Evolutionary conservation across 2,113 vertebrate genomes (phyloP), one percentile per base, ranked within the genome.

Genomic region (Psephotus haematonotus): DNA sequence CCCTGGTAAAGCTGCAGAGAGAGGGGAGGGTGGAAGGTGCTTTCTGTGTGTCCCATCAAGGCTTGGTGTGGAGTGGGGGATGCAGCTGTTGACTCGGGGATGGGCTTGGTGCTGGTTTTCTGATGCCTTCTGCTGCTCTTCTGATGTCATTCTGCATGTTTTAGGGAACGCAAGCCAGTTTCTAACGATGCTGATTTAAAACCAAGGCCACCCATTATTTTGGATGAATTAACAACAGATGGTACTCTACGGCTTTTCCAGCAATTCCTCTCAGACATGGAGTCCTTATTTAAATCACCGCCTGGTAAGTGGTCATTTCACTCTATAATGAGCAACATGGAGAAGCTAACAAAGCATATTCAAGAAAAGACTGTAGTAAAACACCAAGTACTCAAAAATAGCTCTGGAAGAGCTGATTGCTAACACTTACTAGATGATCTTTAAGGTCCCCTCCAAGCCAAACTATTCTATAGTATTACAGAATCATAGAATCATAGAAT

Each of bases 171-270:
- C 2, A 1, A 17, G 2, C 2, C 10, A 33, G 27, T 47, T 64
- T 2, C 10, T 39, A 1, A 2, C 0, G 1, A 2, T 14, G 10
- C 3, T 33, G 3, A 1, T 39, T 13, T 79, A 52, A 0, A 14
- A 3, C 16, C 47, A 72, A 2, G 0, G 0, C 62, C 52, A 55
- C 52, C 57, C 18, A 2, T 90, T 76, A 13, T 4, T 82, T 3
- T 76, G 57, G 8, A 60, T 31, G 2, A 64, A 55, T 9, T 7
- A 57, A 20, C 3, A 75, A 35, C 0, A 44, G 3, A 15, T 6
- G 0, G 0, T 60, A 4, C 16, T 68, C 8, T 20, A 19, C 2
- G 0, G 2, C 18, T 8, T 64, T 90, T 91, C 52, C 17, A 2
- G 27, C 1, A 90, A 4, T 94, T 94, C 31, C 15, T 90, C 35